Evolutionary conservation across 2,888 invertebrate genomes (phyloP).

Genomic region (Drosophila subsilvestris): DNA sequence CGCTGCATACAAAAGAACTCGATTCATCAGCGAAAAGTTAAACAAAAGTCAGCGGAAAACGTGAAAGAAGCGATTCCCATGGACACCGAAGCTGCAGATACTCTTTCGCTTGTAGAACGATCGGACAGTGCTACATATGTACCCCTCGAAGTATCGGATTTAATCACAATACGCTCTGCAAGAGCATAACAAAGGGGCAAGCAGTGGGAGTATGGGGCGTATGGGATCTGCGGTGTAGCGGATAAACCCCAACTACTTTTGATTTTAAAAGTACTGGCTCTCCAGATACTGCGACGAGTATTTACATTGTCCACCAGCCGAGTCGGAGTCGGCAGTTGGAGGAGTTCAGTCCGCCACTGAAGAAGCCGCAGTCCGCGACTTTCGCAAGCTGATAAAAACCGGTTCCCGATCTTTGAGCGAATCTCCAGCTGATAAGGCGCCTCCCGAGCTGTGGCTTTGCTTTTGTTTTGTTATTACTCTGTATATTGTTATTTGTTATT

Average conservation of each 20-base stretch:
- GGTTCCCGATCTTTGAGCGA: slow-evolving; percentile 46
- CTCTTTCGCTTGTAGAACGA: neutral
- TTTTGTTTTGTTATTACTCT: slow-evolving; percentile 38
- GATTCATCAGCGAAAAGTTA: slow-evolving; percentile 22
- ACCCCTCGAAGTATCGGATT: too few species aligned
- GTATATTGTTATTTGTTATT: slow-evolving; percentile 32
- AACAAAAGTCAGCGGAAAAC: slow-evolving; percentile 13
- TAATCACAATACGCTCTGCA: neutral
- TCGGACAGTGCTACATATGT: neutral
- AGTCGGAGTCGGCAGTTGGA: neutral
- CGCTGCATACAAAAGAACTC: slow-evolving; percentile 50
- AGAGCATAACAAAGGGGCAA: neutral
- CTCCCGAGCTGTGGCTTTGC: slow-evolving; percentile 24
- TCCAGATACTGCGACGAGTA: neutral
- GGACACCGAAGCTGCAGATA: neutral
- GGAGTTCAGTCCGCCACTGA: slow-evolving; percentile 16
- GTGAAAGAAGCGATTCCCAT: neutral
- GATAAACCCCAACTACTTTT: slow-evolving; percentile 47
- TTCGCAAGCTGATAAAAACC: slow-evolving; percentile 75
- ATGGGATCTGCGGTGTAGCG: neutral
- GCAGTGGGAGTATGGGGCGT: neutral
- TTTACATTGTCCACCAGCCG: neutral
- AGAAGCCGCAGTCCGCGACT: slow-evolving; percentile 36
- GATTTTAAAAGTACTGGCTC: slow-evolving; percentile 26
- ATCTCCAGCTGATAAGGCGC: slow-evolving; percentile 53